Conservation (phyloP, 2,888 invertebrate genomes). For the Sphaerophoria taeniata region DNA sequence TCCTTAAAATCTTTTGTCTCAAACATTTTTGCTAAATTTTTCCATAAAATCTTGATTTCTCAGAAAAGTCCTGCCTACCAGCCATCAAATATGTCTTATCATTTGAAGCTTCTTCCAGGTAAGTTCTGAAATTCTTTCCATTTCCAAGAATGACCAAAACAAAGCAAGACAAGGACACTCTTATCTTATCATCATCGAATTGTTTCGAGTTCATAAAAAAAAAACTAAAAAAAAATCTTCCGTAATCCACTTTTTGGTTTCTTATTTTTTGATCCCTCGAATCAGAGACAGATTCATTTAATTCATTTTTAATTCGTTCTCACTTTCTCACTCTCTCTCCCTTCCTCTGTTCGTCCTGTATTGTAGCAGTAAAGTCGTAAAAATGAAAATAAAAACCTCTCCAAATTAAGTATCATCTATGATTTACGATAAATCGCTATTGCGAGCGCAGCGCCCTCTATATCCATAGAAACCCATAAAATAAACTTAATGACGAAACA, state of each 20-base stretch:
- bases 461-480: constrained; percentile 36
- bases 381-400: constrained; percentile 44
- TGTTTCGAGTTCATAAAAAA: constrained; percentile 20
- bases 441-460: background rate
- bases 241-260: constrained; percentile 16
- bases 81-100: constrained; percentile 8
- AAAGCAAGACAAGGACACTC: background rate
- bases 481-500: constrained; percentile 63
- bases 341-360: background rate
- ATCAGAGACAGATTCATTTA: constrained; percentile 8
- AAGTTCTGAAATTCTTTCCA: background rate
- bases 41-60: constrained; percentile 15
- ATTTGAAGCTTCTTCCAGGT: constrained; percentile 8
- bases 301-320: background rate
- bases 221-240: background rate
- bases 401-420: constrained; percentile 63
- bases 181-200: constrained; percentile 8
- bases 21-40: background rate
- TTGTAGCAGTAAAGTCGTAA: constrained; percentile 27
- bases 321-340: background rate
- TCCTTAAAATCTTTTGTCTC: background rate
- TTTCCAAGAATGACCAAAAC: background rate
- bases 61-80: background rate
- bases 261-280: background rate
- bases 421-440: constrained; percentile 54